phyloP scores from a whole-genome alignment of 1,140 invertebrate genomes.

The Holcopasites calliopsidis region DNA sequence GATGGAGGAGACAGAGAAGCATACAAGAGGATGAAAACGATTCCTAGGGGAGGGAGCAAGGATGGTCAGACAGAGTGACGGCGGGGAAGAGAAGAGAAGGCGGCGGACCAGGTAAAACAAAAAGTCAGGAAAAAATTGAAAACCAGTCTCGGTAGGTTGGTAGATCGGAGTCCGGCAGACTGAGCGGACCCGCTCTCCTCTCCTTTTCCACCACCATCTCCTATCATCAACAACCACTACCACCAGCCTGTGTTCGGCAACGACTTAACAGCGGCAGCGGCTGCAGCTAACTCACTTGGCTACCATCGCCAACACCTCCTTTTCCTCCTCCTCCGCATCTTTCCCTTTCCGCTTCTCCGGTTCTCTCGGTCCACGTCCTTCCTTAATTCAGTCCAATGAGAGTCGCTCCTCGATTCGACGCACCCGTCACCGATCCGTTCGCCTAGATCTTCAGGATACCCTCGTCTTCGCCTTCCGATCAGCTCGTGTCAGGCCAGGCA shows the following conservation, averaged over 20 bases:
- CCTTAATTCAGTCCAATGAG: constrained; percentile 78
- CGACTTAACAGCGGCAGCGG: constrained; percentile 45
- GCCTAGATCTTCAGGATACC: constrained; percentile 32
- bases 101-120: constrained; percentile 62
- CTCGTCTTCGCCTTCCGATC: neutral
- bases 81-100: constrained; percentile 4
- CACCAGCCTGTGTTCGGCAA: constrained; percentile 16
- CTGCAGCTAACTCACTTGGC: constrained; percentile 46
- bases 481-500: neutral
- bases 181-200: constrained; percentile 63
- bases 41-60: constrained; percentile 31
- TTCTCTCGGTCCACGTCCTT: constrained; percentile 73
- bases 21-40: constrained; percentile 1
- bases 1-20: constrained; percentile 2
- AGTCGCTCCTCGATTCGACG: constrained; percentile 71
- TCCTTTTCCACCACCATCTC: constrained; percentile 62
- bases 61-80: constrained; percentile 1
- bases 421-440: constrained; percentile 48
- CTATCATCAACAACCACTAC: constrained; percentile 57
- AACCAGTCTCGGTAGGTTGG: constrained; percentile 73
- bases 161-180: constrained; percentile 61
- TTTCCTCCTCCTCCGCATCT: constrained; percentile 65
- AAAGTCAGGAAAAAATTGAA: constrained; percentile 74
- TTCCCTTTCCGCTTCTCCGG: constrained; percentile 56
- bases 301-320: constrained; percentile 63